A percentile compares a stretch with the other conserved stretches of the same genome.
These are phyloP conservation scores for Stratiolaelaps scimitus DNA, from an alignment of 1,140 invertebrate species.

Conservation along the genomic window DNA sequence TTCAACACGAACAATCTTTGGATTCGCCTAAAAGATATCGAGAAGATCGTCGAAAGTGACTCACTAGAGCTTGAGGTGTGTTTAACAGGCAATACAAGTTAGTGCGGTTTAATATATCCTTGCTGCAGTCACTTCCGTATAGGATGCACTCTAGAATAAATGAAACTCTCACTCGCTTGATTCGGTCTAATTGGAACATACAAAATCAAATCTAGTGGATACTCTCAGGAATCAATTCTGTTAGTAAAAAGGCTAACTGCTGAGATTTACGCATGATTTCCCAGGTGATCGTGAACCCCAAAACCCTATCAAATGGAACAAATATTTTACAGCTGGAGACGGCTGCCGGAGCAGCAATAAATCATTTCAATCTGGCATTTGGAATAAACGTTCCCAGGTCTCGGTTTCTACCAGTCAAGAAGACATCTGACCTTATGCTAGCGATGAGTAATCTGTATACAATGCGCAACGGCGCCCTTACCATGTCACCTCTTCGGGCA, in stretches of 20 bases:
- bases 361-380: constrained; percentile 77
- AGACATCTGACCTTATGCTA: constrained; percentile 88
- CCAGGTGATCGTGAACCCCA: constrained; percentile 68
- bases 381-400: constrained; percentile 89
- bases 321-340: constrained; percentile 97
- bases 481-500: constrained; percentile 80
- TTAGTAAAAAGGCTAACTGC: too few species aligned
- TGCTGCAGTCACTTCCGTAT: constrained; percentile 50
- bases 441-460: constrained; percentile 97
- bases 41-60: constrained; percentile 63
- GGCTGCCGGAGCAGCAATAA: constrained; percentile 96
- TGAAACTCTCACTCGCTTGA: too few species aligned
- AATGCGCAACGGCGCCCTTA: constrained; percentile 71
- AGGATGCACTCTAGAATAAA: not conserved
- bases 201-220: not conserved
- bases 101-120: constrained; percentile 64
- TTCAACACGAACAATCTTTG: constrained; percentile 99
- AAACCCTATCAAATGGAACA: constrained; percentile 59
- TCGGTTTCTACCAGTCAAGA: constrained; percentile 96
- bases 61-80: constrained; percentile 78
- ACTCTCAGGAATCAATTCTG: too few species aligned
- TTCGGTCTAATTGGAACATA: too few species aligned
- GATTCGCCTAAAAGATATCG: constrained; percentile 77
- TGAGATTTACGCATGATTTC: constrained; percentile 42
- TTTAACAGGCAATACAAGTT: not conserved